Evolutionary conservation across 2,888 invertebrate species (phyloP), one percentile per base, ranked within the genome.

Genomic region (Pollenia amentaria): DNA sequence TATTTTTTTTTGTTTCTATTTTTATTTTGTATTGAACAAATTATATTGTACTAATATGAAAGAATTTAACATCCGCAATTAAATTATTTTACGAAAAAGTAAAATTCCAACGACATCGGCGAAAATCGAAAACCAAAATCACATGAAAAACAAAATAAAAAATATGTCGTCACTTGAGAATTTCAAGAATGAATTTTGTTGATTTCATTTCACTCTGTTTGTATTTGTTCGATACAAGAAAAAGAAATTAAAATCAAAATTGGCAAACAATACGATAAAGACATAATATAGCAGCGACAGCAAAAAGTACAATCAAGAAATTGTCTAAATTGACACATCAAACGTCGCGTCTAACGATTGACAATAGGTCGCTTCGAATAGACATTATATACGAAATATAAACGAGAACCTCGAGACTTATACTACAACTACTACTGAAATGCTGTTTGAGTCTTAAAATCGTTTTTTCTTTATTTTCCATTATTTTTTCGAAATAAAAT

Each of bases 281-380:
- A 76, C 29, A 29, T 29, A 29, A 29, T 29, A 38, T 12, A 73
- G 16, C 40, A 67, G 55, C 48, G 40, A 81, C 18, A 73, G 55
- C 6, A 29, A 10, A 1, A 46, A 14, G 29, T 62, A 69, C 69
- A 78, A 81, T 87, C 84, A 80, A 84, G 87, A 79, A 80, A 84
- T 87, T 80, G 87, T 87, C 87, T 84, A 87, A 87, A 87, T 84
- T 87, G 87, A 87, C 87, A 87, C 87, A 87, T 87, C 87, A 87
- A 87, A 87, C 87, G 87, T 84, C 87, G 84, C 87, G 84, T 78
- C 87, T 81, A 87, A 80, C 87, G 69, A 87, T 87, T 87, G 87
- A 87, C 87, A 87, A 87, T 87, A 87, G 87, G 80, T 87, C 87
- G 87, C 81, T 87, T 81, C 67, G 48, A 62, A 67, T 75, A 86